Conservation (phyloP, 1,140 invertebrate genomes). For the Drosophila pectinifera region DNA sequence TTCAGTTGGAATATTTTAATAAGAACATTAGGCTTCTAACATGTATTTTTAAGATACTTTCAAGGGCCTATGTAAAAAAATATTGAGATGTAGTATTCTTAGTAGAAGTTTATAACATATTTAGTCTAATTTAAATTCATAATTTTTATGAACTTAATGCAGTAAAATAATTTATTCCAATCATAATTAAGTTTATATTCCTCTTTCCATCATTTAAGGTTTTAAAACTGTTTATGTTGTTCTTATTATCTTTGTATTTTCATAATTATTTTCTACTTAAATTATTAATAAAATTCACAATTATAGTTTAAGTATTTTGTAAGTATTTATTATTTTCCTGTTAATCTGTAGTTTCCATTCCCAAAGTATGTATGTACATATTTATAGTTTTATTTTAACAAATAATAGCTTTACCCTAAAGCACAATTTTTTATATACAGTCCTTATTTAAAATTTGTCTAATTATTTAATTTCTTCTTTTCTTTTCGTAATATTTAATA, state of each 20-base stretch:
- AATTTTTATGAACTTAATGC: not conserved
- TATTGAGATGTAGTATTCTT: no score
- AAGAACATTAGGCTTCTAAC: not conserved
- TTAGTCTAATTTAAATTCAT: not conserved
- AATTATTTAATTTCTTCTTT: conserved; percentile 56
- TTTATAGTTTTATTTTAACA: not conserved
- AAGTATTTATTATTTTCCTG: not conserved
- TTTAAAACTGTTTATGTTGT: not conserved
- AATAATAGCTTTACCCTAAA: not conserved
- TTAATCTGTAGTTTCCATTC: no score
- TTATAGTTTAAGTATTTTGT: conserved; percentile 15
- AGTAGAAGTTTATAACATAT: not conserved
- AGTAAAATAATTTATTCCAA: not conserved
- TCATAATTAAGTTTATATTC: not conserved
- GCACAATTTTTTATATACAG: conserved; percentile 7
- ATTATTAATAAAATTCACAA: no score
- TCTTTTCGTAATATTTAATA: conserved; percentile 32
- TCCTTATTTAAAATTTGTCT: conserved; percentile 43
- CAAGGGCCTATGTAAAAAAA: not conserved
- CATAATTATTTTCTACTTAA: not conserved
- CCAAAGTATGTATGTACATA: not conserved
- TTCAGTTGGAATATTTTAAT: conserved; percentile 12
- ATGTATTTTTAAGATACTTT: not conserved
- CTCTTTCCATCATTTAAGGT: not conserved
- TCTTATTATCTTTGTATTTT: not conserved